Evolutionary conservation across 2,797 vertebrate genomes (phyloP).

Genomic region (Scomberomorus guttatus): DNA sequence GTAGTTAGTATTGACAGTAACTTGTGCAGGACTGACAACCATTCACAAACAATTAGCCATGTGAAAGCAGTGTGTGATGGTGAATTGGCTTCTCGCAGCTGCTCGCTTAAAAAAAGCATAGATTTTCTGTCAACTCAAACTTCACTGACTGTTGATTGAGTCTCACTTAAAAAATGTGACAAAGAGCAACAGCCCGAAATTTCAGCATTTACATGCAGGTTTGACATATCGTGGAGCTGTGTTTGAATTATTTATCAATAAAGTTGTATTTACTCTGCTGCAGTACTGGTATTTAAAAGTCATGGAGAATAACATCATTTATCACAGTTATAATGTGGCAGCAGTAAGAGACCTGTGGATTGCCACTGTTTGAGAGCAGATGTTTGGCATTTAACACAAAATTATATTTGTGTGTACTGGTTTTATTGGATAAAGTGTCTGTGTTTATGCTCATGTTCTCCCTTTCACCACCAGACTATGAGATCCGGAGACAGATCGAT

Average conservation of each 20-base stretch:
- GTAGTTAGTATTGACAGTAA: slow-evolving; percentile 37
- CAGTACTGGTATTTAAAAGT: slow-evolving; percentile 66
- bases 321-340: slow-evolving; percentile 58
- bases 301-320: slow-evolving; percentile 52
- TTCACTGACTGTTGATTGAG: slow-evolving; percentile 34
- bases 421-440: slow-evolving; percentile 30
- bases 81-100: slow-evolving; percentile 51
- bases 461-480: slow-evolving; percentile 88
- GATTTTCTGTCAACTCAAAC: slow-evolving; percentile 44
- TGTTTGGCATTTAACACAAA: slow-evolving; percentile 64
- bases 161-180: slow-evolving; percentile 37
- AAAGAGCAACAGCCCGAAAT: slow-evolving; percentile 14
- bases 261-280: slow-evolving; percentile 44
- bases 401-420: slow-evolving; percentile 24
- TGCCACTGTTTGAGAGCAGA: slow-evolving; percentile 53
- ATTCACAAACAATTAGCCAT: slow-evolving; percentile 48
- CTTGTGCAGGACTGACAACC: slow-evolving; percentile 41
- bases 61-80: slow-evolving; percentile 32
- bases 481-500: slow-evolving; percentile 95
- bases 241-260: slow-evolving; percentile 62
- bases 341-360: slow-evolving; percentile 42
- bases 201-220: slow-evolving; percentile 23
- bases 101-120: slow-evolving; percentile 41
- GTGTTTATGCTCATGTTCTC: slow-evolving; percentile 28
- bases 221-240: slow-evolving; percentile 18